Evolutionary conservation across 2,888 invertebrate species (phyloP).

Genomic region (Osmoderma eremita): DNA sequence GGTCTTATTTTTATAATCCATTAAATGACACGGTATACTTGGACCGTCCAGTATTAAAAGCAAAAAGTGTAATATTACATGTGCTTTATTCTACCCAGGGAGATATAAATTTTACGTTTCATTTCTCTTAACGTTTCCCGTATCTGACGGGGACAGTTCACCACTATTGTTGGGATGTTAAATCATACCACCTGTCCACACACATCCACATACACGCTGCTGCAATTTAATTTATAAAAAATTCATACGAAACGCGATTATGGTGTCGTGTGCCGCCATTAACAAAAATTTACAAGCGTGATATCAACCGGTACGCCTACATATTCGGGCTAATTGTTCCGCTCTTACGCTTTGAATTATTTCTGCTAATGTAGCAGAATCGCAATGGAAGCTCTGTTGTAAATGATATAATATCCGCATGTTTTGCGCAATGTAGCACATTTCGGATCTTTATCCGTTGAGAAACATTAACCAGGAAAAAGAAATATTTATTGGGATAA

Average conservation of each 20-base stretch:
- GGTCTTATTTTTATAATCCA: no score
- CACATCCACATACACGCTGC: neutral
- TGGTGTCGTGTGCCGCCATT: neutral
- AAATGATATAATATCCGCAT: neutral
- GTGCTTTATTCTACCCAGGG: no score
- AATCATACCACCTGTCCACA: neutral
- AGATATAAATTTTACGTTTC: no score
- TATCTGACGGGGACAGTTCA: neutral
- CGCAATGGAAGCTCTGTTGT: conserved; percentile 2
- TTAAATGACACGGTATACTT: no score
- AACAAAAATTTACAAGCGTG: conserved; percentile 16
- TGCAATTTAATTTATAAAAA: conserved; percentile 23
- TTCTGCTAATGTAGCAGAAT: neutral
- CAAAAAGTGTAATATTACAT: no score
- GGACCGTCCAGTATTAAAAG: no score
- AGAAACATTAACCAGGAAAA: no score
- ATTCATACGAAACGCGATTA: conserved; percentile 11
- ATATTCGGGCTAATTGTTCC: neutral
- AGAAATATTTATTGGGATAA: no score
- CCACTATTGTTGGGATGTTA: neutral
- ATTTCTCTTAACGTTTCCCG: no score
- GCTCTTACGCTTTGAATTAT: conserved; percentile 1
- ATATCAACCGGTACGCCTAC: neutral
- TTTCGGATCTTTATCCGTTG: no score
- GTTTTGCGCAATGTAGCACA: no score